Evolutionary conservation across 1,140 invertebrate species (phyloP), one percentile per base, ranked within the genome.

Genomic region (Penaeus indicus): DNA sequence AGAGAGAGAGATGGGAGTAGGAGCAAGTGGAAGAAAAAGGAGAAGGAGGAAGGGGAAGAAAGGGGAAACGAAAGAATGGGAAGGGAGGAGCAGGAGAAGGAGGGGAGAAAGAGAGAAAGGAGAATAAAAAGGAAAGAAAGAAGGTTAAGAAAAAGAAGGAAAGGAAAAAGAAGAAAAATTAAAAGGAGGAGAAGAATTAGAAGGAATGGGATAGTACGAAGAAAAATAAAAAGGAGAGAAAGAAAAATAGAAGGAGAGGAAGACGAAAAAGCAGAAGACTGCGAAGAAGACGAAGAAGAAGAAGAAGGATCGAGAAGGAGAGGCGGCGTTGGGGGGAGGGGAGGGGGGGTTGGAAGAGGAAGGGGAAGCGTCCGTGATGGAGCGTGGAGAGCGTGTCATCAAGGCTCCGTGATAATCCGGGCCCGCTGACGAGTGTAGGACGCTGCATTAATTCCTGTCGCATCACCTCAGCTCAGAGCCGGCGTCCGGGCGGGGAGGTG

Each of bases 381-480:
- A 88, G 86, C 86, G 86, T 88, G 86, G 81, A 64, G 81, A 78
- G 86, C 69, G 82, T 84, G 86, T 88, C 86, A 88, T 84, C 81
- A 79, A 64, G 72, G 86, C 69, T 88, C 61, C 82, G 81, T 84
- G 86, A 81, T 88, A 88, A 88, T 88, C 86, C 86, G 54, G 75
- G 69, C 86, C 47, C 80, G 69, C 69, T 88, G 86, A 88, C 86
- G 86, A 88, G 80, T 88, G 79, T 42, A 88, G 86, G 86, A 88
- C 86, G 86, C 86, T 88, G 86, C 86, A 88, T 88, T 88, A 88
- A 88, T 88, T 88, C 86, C 86, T 88, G 86, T 88, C 86, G 86
- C 86, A 88, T 88, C 86, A 88, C 69, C 86, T 88, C 86, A 84
- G 86, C 86, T 88, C 86, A 88, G 86, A 88, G 80, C 78, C 86